Evolutionary conservation across 2,113 vertebrate genomes (phyloP).

Genomic region (Ictalurus punctatus): DNA sequence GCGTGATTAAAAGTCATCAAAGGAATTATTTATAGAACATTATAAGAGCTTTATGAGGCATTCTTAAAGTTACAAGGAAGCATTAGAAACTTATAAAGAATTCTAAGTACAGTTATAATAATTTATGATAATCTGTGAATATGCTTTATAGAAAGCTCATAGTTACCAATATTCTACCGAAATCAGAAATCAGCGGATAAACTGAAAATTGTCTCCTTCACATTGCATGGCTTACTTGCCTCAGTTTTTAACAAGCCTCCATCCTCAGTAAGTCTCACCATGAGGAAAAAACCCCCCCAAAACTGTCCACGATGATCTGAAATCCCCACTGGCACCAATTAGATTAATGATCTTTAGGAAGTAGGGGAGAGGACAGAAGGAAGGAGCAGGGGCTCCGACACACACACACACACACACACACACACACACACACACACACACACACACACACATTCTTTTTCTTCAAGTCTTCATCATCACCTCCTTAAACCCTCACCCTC

Average conservation of each 20-base stretch:
- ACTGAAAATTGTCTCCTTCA: conserved; percentile 50
- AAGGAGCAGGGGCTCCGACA: conserved; percentile 45
- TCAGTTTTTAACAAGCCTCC: conserved; percentile 54
- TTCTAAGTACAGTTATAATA: not conserved
- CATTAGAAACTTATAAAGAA: not conserved
- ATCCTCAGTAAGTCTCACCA: conserved; percentile 65
- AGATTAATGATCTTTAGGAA: conserved; percentile 73
- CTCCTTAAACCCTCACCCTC: conserved; percentile 74
- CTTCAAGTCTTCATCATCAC: conserved; percentile 71
- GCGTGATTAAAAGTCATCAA: not conserved
- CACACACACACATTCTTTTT: conserved; percentile 57
- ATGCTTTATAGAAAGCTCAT: not conserved
- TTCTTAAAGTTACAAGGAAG: not conserved
- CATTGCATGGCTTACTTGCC: conserved; percentile 53
- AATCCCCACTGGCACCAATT: conserved; percentile 71
- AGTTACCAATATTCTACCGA: not conserved
- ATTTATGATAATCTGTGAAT: too few species aligned
- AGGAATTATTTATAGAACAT: not conserved
- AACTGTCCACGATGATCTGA: conserved; percentile 66
- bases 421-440: conserved; percentile 39
- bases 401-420: conserved; percentile 26
- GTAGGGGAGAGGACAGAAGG: conserved; percentile 60
- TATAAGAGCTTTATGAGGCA: not conserved
- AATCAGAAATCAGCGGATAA: conserved; percentile 29
- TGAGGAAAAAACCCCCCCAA: conserved; percentile 33